phyloP scores from a whole-genome alignment of 1,140 invertebrate species.

The Scaptomyza montana region DNA sequence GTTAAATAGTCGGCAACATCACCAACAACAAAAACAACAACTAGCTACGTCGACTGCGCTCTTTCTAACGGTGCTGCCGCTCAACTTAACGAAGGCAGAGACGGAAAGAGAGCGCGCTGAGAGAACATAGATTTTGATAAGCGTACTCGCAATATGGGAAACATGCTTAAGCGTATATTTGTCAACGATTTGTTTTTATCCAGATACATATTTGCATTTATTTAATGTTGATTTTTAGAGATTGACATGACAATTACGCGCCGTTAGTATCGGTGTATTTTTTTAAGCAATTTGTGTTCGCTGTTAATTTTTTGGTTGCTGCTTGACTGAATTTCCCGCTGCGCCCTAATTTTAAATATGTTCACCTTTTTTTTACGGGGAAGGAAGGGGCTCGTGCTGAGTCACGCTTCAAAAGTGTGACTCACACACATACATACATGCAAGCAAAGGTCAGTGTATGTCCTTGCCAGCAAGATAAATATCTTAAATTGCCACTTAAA shows the following conservation, averaged over 20 bases:
- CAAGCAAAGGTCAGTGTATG: constrained; percentile 20
- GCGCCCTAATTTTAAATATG: constrained; percentile 36
- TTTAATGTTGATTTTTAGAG: constrained; percentile 3
- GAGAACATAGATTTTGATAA: constrained; percentile 16
- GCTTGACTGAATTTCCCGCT: constrained; percentile 10
- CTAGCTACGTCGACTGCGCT: constrained; percentile 28
- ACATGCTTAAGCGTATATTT: constrained; percentile 1
- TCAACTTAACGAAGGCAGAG: constrained; percentile 27
- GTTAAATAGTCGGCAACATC: constrained; percentile 6
- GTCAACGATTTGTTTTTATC: not conserved
- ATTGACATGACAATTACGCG: not conserved
- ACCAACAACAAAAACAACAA: constrained; percentile 26
- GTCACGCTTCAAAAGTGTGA: constrained; percentile 52
- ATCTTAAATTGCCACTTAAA: constrained; percentile 55
- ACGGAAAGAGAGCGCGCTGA: not conserved
- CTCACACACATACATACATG: constrained; percentile 40
- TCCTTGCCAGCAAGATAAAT: constrained; percentile 57
- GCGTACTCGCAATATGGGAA: not conserved
- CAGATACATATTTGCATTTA: constrained; percentile 1
- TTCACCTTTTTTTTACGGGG: constrained; percentile 24
- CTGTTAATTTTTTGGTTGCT: not conserved
- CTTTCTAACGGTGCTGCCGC: constrained; percentile 42
- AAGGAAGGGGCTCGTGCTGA: constrained; percentile 23
- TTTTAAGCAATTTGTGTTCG: constrained; percentile 8
- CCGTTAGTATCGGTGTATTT: constrained; percentile 6